Conservation (phyloP, 1,140 invertebrate species). For the Cyclina sinensis region DNA sequence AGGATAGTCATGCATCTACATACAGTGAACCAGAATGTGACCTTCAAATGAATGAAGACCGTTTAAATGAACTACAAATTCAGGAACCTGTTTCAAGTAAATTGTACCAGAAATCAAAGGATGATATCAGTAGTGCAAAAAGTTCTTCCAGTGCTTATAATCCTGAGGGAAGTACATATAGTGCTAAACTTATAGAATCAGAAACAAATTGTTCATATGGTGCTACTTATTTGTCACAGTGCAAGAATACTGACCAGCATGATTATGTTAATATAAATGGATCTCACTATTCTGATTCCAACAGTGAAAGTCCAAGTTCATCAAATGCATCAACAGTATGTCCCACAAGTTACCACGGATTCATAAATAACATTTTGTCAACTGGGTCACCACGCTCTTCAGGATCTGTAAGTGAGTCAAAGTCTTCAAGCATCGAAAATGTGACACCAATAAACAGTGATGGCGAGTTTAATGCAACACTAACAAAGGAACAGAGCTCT, state of each 20-base stretch:
- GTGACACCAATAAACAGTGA: constrained; percentile 82
- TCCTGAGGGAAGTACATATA: neutral
- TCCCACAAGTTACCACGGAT: constrained; percentile 60
- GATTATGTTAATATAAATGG: constrained; percentile 64
- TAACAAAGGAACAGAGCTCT: neutral
- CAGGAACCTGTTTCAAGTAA: constrained; percentile 8
- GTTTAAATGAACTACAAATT: constrained; percentile 32
- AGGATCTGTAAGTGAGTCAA: constrained; percentile 70
- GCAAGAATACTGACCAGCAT: constrained; percentile 48
- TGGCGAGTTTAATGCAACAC: constrained; percentile 64
- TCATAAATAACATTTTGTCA: constrained; percentile 60
- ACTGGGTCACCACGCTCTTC: constrained; percentile 61
- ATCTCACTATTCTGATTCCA: constrained; percentile 55
- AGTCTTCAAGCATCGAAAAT: constrained; percentile 75
- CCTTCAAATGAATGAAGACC: constrained; percentile 49
- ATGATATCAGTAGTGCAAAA: neutral
- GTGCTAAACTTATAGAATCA: neutral
- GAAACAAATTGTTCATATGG: constrained; percentile 26
- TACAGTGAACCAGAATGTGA: constrained; percentile 66
- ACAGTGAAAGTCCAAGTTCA: constrained; percentile 59
- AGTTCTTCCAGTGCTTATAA: neutral
- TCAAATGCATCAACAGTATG: constrained; percentile 55
- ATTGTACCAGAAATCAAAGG: neutral
- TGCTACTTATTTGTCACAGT: constrained; percentile 12
- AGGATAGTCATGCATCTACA: constrained; percentile 37